phyloP scores from a whole-genome alignment of 2,888 invertebrate genomes.

The Hirtodrosophila trivittata region DNA sequence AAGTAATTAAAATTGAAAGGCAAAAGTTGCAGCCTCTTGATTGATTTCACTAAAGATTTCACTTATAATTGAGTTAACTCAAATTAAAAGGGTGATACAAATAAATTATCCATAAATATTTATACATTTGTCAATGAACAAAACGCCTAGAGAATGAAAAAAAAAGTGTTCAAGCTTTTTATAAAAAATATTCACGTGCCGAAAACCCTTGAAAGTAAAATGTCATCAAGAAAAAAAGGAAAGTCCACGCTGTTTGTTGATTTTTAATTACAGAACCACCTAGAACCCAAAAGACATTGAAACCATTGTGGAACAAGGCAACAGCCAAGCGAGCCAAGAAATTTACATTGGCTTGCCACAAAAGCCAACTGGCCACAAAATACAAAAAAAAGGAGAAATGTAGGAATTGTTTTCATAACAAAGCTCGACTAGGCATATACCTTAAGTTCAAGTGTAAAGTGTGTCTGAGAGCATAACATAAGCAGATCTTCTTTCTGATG shows the following conservation, averaged over 20 bases:
- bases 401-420: conserved; percentile 7
- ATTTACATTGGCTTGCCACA: conserved; percentile 59
- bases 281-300: conserved; percentile 40
- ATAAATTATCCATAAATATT: neutral
- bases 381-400: conserved; percentile 1
- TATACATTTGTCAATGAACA: neutral
- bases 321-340: conserved; percentile 16
- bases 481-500: too few relatives aligned
- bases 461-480: too few relatives aligned
- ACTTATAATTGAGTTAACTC: too few relatives aligned
- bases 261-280: conserved; percentile 68
- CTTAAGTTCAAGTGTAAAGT: too few relatives aligned
- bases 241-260: conserved; percentile 45
- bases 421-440: neutral
- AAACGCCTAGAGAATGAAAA: neutral
- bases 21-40: too few relatives aligned
- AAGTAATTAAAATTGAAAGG: too few relatives aligned
- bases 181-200: conserved; percentile 27
- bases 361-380: conserved; percentile 46
- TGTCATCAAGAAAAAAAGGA: conserved; percentile 24
- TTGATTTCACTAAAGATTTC: too few relatives aligned
- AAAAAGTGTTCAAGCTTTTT: conserved; percentile 1
- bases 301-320: conserved; percentile 17
- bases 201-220: conserved; percentile 21
- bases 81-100: neutral